Conservation (phyloP, 2,113 vertebrate species). For the Dipodomys stephensi region DNA sequence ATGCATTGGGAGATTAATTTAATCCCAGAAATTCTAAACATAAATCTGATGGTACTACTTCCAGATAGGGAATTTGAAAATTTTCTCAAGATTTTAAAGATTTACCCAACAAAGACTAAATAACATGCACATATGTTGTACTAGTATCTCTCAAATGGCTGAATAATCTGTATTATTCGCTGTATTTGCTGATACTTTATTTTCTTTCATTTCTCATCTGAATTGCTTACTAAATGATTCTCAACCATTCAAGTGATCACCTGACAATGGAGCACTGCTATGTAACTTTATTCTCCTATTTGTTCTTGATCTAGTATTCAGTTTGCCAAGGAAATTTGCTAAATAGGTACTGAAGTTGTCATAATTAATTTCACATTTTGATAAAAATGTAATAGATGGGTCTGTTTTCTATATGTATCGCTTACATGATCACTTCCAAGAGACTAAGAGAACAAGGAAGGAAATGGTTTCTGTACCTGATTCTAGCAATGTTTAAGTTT, state of each 20-base stretch:
- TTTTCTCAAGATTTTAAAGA: not conserved
- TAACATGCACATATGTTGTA: not conserved
- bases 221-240: not conserved
- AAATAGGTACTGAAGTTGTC: not conserved
- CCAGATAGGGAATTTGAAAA: not conserved
- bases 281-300: not conserved
- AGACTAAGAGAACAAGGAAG: not conserved
- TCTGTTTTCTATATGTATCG: not conserved
- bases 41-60: not conserved
- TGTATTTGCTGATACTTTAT: not conserved
- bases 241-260: not conserved
- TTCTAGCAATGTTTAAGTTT: not conserved
- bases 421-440: not conserved
- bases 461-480: not conserved
- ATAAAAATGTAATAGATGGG: not conserved
- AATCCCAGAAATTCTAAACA: not conserved
- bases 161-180: not conserved
- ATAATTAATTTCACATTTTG: not conserved
- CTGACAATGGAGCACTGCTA: not conserved
- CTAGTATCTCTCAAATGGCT: not conserved
- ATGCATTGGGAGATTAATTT: not conserved
- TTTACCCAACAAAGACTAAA: not conserved
- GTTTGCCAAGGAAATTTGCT: constrained; percentile 14
- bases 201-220: not conserved
- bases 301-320: not conserved